A percentile compares a stretch with the other conserved stretches of the same genome.
Evolutionary conservation across 2,797 vertebrate genomes (phyloP).

Genomic region (Sebastes vulpes): DNA sequence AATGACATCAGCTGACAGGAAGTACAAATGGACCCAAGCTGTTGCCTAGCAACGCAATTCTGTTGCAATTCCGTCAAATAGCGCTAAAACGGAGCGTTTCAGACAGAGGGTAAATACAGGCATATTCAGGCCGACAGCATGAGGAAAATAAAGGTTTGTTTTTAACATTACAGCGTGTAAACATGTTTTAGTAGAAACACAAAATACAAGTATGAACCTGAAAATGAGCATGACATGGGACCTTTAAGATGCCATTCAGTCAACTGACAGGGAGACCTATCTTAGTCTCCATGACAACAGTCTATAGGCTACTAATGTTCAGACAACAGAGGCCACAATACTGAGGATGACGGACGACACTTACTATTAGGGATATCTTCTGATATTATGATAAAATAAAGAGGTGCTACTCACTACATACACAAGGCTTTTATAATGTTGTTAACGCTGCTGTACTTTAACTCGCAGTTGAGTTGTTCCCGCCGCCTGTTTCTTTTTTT

Average conservation of each 20-base stretch:
- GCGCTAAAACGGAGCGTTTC: too few species aligned
- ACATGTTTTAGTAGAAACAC: too few species aligned
- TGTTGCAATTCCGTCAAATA: too few species aligned
- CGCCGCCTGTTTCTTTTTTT: slow-evolving; percentile 51
- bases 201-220: too few species aligned
- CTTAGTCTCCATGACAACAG: not conserved
- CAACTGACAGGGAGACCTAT: not conserved
- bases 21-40: too few species aligned
- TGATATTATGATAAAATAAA: not conserved
- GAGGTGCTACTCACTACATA: fast-evolving
- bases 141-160: too few species aligned
- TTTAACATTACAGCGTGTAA: too few species aligned
- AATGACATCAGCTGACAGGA: too few species aligned
- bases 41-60: too few species aligned
- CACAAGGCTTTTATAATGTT: not conserved
- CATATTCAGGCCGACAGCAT: too few species aligned
- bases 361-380: slow-evolving; percentile 42
- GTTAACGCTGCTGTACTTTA: not conserved
- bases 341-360: not conserved
- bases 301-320: not conserved
- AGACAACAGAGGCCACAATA: not conserved
- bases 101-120: too few species aligned
- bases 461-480: slow-evolving; percentile 22
- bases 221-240: too few species aligned
- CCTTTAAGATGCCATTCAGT: not conserved